phyloP scores from a whole-genome alignment of 2,113 vertebrate species.

The Dolichallabes microphthalmus region DNA sequence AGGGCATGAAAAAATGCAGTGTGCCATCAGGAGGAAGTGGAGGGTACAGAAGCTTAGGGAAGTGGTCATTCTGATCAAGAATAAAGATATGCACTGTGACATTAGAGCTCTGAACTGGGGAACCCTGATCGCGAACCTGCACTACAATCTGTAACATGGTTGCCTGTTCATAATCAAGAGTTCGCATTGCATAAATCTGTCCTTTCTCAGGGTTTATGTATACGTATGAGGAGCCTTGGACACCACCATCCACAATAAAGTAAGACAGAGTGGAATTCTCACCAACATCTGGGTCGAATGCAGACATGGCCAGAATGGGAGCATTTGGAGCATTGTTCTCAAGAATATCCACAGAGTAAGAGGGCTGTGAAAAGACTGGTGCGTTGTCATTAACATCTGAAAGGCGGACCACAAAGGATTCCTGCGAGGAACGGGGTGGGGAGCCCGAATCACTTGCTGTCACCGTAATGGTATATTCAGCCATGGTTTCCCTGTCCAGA shows the following conservation, averaged over 20 bases:
- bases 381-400: constrained; percentile 79
- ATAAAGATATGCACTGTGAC: constrained; percentile 71
- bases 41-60: constrained; percentile 69
- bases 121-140: constrained; percentile 71
- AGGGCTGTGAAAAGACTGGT: constrained; percentile 69
- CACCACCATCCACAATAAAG: constrained; percentile 65
- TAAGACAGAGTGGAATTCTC: constrained; percentile 72
- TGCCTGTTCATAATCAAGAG: constrained; percentile 75
- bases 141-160: constrained; percentile 72
- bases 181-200: constrained; percentile 65
- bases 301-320: constrained; percentile 70
- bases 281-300: constrained; percentile 73
- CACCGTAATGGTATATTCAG: constrained; percentile 66
- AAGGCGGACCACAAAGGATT: constrained; percentile 68
- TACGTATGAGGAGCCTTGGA: constrained; percentile 67
- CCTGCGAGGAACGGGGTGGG: constrained; percentile 68
- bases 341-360: constrained; percentile 70
- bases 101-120: constrained; percentile 67
- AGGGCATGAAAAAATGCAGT: constrained; percentile 66
- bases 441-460: constrained; percentile 75
- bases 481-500: constrained; percentile 60
- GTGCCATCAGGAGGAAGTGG: constrained; percentile 60
- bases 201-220: constrained; percentile 73
- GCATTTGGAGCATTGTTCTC: constrained; percentile 76
- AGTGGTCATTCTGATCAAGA: constrained; percentile 76